Conservation (phyloP, 2,797 vertebrate species). For the Lerista edwardsae region DNA sequence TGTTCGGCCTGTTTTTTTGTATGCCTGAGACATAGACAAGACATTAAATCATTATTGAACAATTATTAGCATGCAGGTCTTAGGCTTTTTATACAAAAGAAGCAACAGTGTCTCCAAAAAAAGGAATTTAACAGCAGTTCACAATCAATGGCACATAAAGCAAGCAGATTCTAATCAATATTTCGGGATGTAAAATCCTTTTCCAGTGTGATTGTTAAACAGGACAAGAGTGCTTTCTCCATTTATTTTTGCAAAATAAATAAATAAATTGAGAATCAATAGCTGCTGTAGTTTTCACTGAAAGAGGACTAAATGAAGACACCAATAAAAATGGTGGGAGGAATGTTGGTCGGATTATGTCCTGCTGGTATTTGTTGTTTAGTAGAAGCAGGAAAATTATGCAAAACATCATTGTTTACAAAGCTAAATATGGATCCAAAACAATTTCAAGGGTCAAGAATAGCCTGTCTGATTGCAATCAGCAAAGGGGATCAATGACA, state of each 20-base stretch:
- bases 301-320: slow-evolving; percentile 53
- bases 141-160: slow-evolving; percentile 65
- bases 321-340: slow-evolving; percentile 11
- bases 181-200: slow-evolving; percentile 57
- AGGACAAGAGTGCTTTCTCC: slow-evolving; percentile 45
- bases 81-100: slow-evolving; percentile 21
- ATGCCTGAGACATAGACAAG: slow-evolving; percentile 14
- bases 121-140: slow-evolving; percentile 51
- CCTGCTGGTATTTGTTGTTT: not conserved
- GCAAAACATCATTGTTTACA: slow-evolving; percentile 10
- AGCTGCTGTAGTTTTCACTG: slow-evolving; percentile 48
- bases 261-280: slow-evolving; percentile 66
- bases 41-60: slow-evolving; percentile 29
- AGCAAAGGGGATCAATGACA: not conserved
- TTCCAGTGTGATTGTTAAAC: slow-evolving; percentile 49
- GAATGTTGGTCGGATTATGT: not conserved
- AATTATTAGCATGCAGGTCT: slow-evolving; percentile 38
- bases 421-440: not conserved
- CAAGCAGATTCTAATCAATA: slow-evolving; percentile 68
- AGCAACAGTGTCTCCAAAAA: slow-evolving; percentile 32
- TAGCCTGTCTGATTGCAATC: not conserved
- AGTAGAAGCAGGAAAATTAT: slow-evolving; percentile 25
- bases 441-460: not conserved
- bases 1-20: not conserved
- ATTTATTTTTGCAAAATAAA: slow-evolving; percentile 64